Evolutionary conservation across 1,140 invertebrate genomes (phyloP), one percentile per base, ranked within the genome.

Genomic region (Venustaconcha ellipsiformis): DNA sequence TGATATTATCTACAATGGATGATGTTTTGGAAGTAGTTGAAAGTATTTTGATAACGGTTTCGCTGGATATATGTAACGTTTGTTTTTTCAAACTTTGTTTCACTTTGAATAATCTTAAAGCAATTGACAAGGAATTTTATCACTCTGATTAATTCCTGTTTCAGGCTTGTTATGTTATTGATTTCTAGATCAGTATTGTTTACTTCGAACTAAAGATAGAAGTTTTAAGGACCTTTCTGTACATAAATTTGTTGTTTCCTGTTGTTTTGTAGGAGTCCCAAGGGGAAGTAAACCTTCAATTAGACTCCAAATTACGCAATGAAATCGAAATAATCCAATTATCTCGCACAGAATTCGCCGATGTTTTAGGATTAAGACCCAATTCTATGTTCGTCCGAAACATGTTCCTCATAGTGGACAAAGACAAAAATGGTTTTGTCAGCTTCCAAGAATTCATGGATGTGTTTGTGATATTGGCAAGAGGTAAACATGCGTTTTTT

Each of bases 391-490:
- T 99, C 90, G 97, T 99, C 0, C 94, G 97, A 76, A 97, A 99
- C 91, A 99, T 99, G 98, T 99, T 99, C 87, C 97, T 99, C 80
- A 96, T 99, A 82, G 97, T 99, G 0, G 97, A 99, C 89, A 97
- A 97, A 86, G 96, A 99, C 88, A 93, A 95, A 62, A 97, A 98
- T 89, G 96, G 97, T 1, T 92, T 96, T 80, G 98, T 99, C 82
- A 98, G 96, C n/a, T 99, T 99, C 88, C 96, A 98, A 91, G 98
- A 99, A 91, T 99, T 99, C 89, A 90, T 99, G 65, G 96, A 98
- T 83, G 98, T 97, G 0, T 97, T 99, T 13, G 94, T 98, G 1
- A 91, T 98, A 3, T 92, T 94, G 84, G 88, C 92, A 1, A 92
- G 92, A 86, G 92, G 91, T 90, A 72, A 67, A 66, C 65, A 57